Conservation (phyloP, 2,888 invertebrate species). For the Xylota sylvarum region DNA sequence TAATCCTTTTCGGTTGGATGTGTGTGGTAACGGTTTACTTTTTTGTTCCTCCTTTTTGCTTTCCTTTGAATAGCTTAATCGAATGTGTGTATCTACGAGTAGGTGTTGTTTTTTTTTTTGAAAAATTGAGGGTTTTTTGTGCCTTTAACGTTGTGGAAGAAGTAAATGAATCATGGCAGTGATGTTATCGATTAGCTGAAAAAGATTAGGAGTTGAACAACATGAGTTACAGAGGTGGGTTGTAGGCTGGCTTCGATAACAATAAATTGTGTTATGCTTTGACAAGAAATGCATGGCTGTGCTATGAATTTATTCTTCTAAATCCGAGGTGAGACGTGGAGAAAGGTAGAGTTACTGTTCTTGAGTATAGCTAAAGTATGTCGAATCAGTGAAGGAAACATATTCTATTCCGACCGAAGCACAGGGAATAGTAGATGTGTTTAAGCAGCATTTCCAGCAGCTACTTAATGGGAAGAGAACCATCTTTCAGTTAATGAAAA, state of each 20-base stretch:
- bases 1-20: constrained; percentile 58
- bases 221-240: neutral
- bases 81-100: constrained; percentile 43
- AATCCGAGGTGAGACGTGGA: too few relatives aligned
- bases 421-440: too few relatives aligned
- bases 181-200: neutral
- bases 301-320: too few relatives aligned
- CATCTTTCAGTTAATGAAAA: too few relatives aligned
- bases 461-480: too few relatives aligned
- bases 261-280: too few relatives aligned
- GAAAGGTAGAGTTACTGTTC: too few relatives aligned
- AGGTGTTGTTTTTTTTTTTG: neutral
- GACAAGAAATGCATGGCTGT: too few relatives aligned
- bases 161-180: neutral
- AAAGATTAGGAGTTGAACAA: neutral
- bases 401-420: too few relatives aligned
- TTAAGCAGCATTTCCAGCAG: too few relatives aligned
- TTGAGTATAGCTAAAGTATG: too few relatives aligned
- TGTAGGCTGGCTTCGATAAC: neutral
- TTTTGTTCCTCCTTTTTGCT: neutral
- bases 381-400: too few relatives aligned
- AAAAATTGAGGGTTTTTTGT: constrained; percentile 20
- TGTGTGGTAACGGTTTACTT: constrained; percentile 13
- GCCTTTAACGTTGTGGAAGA: neutral
- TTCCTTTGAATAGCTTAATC: constrained; percentile 43